These are phyloP conservation scores for Hippocampus comes DNA, from an alignment of 2,113 vertebrate genomes.

Conservation along the genomic window DNA sequence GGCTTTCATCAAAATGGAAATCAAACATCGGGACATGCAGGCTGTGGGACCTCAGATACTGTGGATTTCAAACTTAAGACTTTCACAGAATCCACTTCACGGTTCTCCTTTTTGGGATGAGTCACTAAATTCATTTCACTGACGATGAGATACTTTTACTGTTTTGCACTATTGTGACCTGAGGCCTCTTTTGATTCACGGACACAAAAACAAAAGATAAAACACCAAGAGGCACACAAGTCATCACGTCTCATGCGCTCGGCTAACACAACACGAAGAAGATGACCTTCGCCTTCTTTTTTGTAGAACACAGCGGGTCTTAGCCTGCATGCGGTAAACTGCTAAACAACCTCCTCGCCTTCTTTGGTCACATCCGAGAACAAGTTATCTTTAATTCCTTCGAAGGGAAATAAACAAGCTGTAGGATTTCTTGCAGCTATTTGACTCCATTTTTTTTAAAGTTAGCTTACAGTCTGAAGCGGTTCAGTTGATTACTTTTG, in stretches of 20 bases:
- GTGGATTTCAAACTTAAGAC: background rate
- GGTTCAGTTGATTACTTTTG: background rate
- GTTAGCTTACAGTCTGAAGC: slow-evolving; percentile 6
- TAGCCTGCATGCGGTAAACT: slow-evolving; percentile 11
- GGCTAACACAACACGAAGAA: slow-evolving; percentile 11
- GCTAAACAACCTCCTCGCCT: slow-evolving; percentile 36
- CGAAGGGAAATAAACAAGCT: slow-evolving; percentile 27
- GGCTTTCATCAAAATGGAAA: background rate
- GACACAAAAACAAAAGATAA: slow-evolving; percentile 7
- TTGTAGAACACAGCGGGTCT: slow-evolving; percentile 19
- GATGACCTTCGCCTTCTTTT: slow-evolving; percentile 38
- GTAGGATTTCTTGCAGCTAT: slow-evolving; percentile 9
- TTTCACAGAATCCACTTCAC: background rate
- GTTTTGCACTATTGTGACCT: background rate
- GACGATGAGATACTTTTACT: background rate
- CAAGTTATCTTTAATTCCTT: slow-evolving; percentile 32
- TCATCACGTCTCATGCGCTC: slow-evolving; percentile 21
- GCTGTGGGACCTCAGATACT: background rate
- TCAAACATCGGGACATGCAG: background rate
- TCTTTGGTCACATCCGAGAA: slow-evolving; percentile 28
- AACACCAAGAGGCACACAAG: background rate
- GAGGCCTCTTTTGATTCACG: background rate
- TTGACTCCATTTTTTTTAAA: slow-evolving; percentile 14
- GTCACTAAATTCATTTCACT: background rate
- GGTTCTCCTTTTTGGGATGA: background rate